A percentile compares a stretch with the other conserved stretches of the same genome.
These are phyloP conservation scores for Anthoscopus minutus DNA, from an alignment of 2,113 vertebrate genomes.

Conservation along the genomic window DNA sequence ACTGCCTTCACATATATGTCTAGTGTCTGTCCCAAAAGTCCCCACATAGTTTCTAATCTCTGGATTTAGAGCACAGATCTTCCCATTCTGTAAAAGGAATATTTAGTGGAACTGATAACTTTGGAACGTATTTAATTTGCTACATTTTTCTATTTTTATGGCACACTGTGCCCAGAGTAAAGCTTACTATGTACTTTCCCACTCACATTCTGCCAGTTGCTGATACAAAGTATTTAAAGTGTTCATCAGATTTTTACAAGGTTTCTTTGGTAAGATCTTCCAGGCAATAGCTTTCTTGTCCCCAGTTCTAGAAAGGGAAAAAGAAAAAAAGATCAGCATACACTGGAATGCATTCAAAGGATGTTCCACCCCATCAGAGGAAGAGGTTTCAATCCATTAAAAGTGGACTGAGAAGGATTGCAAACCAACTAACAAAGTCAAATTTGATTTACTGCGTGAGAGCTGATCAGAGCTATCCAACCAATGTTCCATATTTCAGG, in stretches of 20 bases:
- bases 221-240: slow-evolving; percentile 88
- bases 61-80: not conserved
- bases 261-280: slow-evolving; percentile 96
- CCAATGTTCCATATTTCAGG: not conserved
- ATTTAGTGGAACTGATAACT: not conserved
- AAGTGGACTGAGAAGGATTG: not conserved
- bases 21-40: not conserved
- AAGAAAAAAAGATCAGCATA: slow-evolving; percentile 28
- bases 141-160: not conserved
- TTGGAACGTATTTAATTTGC: not conserved
- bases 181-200: not conserved
- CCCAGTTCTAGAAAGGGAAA: slow-evolving; percentile 77
- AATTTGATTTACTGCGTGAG: not conserved
- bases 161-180: not conserved
- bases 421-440: not conserved
- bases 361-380: not conserved
- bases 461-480: not conserved
- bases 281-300: slow-evolving; percentile 90
- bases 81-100: not conserved
- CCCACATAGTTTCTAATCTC: not conserved
- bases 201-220: slow-evolving; percentile 91
- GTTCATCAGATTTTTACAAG: slow-evolving; percentile 94
- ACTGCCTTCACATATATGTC: too few species aligned
- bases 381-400: not conserved
- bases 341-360: not conserved